These are phyloP conservation scores for Scaptomyza montana DNA, from an alignment of 1,140 invertebrate species.

Conservation along the genomic window DNA sequence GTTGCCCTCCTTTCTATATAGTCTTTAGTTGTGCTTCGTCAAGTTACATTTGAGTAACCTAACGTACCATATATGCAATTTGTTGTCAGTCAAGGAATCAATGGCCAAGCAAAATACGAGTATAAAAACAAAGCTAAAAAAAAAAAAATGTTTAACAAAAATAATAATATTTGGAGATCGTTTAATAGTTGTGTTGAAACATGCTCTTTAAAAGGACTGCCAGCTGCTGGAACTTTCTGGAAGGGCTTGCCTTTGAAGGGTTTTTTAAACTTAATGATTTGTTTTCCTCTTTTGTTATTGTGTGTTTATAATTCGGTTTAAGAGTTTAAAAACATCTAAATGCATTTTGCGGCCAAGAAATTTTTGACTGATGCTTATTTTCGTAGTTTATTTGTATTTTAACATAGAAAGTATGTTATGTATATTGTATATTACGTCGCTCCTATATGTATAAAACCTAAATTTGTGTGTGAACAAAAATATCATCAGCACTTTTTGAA, in stretches of 20 bases:
- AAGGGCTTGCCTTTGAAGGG: slow-evolving; percentile 2
- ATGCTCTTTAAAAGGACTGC: slow-evolving; percentile 10
- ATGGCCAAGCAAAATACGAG: slow-evolving; percentile 67
- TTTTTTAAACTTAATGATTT: slow-evolving; percentile 6
- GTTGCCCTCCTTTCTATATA: slow-evolving; percentile 66
- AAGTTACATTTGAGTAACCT: slow-evolving; percentile 67
- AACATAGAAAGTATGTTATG: slow-evolving; percentile 57
- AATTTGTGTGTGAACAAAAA: slow-evolving; percentile 84
- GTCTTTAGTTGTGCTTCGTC: slow-evolving; percentile 78
- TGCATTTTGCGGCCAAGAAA: slow-evolving; percentile 73
- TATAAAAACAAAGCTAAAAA: not conserved
- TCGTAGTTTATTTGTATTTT: slow-evolving; percentile 65
- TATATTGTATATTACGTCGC: slow-evolving; percentile 73
- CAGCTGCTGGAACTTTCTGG: slow-evolving; percentile 27
- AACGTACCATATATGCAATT: slow-evolving; percentile 59
- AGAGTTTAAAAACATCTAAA: slow-evolving; percentile 37
- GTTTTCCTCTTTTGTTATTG: slow-evolving; percentile 27
- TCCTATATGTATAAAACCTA: slow-evolving; percentile 77
- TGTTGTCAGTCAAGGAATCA: slow-evolving; percentile 75
- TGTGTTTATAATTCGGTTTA: slow-evolving; percentile 42
- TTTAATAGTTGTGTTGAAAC: slow-evolving; percentile 15
- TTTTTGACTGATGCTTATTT: slow-evolving; percentile 82
- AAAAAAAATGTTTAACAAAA: slow-evolving; percentile 10
- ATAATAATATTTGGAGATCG: slow-evolving; percentile 11
- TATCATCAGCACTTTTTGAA: slow-evolving; percentile 83